Base-by-base conservation (phyloP, 2,888 invertebrate genomes). In the Dichetophora obliterata region DNA sequence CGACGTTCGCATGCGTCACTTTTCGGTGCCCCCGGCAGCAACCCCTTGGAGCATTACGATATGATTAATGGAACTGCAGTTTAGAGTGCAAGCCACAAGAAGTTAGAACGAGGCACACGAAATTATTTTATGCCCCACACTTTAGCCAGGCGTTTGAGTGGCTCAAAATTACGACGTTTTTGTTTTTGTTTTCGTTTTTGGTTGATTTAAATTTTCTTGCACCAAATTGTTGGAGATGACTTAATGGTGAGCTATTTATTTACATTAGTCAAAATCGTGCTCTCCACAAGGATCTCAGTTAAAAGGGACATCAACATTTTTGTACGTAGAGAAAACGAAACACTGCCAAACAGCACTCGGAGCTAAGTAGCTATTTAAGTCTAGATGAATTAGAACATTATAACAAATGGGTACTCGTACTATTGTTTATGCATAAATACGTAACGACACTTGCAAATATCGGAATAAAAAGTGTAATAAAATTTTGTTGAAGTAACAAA, bases 1-100 rank as follows among this genome's bases (percentile, higher is more conserved):
- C 82, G 89, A 31, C 87, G 88, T 72, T 89, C 89, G 2, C 89
- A 89, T 82, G 89, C 89, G n/a, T 89, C 84, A 75, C 85, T 89
- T 59, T 89, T 89, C 76, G 83, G 80, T 24, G 80, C 78, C 1
- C 24, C 57, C 54, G 52, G 75, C 65, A 77, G 75, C 22, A 65
- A 77, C 70, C 72, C 83, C n/a, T n/a, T n/a, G 59, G 87, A 87
- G 24, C 85, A 83, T 27, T 89, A 89, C 75, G 89, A 89, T 81
- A 75, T 86, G 61, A 83, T 88, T 77, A 88, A 89, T 80, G 89
- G 89, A 16, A 89, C 89, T n/a, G 88, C 89, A 50, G 89, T 89
- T 70, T 88, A 80, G 76, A 76, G 63, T 59, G 50, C 14, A 31
- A 19, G 57, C 22, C 8, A 24, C 11, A 24, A 9, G 3, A 27